phyloP scores from a whole-genome alignment of 2,888 invertebrate species.

The Balanococcus diminutus region DNA sequence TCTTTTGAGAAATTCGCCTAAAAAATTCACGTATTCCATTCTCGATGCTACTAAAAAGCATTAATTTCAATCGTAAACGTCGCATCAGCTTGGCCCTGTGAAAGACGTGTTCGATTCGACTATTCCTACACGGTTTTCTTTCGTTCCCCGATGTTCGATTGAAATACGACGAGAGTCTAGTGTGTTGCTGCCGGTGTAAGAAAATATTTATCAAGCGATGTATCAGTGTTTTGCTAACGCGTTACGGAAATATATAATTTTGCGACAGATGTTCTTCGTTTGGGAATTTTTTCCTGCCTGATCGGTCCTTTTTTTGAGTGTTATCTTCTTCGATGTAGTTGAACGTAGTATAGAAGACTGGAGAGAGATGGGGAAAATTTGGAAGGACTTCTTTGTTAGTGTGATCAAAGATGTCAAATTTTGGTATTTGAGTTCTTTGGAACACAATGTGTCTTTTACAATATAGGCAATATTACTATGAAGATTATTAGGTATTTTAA shows the following conservation, averaged over 20 bases:
- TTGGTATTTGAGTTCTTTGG: too few relatives aligned
- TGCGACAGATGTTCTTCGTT: neutral
- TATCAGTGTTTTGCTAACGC: conserved; percentile 3
- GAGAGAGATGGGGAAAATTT: too few relatives aligned
- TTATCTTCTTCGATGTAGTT: too few relatives aligned
- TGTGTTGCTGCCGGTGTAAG: neutral
- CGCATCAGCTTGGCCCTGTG: neutral
- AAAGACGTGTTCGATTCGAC: neutral
- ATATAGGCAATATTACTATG: too few relatives aligned
- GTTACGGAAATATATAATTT: conserved; percentile 3
- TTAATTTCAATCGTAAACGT: neutral
- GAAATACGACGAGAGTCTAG: neutral
- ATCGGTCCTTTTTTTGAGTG: neutral
- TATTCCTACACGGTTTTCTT: neutral
- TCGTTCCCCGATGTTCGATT: neutral
- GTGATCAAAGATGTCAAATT: too few relatives aligned
- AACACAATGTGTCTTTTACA: too few relatives aligned
- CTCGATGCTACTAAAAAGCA: neutral
- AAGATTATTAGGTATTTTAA: too few relatives aligned
- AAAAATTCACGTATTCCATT: neutral
- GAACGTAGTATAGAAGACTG: too few relatives aligned
- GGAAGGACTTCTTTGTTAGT: too few relatives aligned
- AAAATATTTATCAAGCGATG: conserved; percentile 2
- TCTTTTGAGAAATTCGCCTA: neutral
- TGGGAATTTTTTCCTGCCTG: neutral